Conservation (phyloP, 2,888 invertebrate species). For the Ichneumon xanthorius region DNA sequence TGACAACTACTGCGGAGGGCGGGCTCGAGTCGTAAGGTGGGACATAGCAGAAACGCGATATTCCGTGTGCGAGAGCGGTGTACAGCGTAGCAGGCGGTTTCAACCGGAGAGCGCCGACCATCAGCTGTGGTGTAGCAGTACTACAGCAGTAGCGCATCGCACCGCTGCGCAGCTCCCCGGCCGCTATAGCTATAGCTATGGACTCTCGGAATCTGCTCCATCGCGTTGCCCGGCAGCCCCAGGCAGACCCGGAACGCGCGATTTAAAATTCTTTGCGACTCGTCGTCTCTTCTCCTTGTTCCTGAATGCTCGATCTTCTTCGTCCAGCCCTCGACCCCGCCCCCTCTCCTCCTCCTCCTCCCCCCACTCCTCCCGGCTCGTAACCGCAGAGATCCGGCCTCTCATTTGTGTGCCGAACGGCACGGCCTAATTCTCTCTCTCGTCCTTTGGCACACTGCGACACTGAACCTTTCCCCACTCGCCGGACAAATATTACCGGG, state of each 20-base stretch:
- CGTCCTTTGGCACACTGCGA: constrained; percentile 1
- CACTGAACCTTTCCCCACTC: neutral
- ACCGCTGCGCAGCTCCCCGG: constrained; percentile 66
- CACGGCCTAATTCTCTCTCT: constrained; percentile 33
- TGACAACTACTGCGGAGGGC: neutral
- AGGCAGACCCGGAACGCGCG: constrained; percentile 57
- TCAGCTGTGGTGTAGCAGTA: constrained; percentile 45
- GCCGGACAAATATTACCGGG: neutral
- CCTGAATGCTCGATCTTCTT: constrained; percentile 27
- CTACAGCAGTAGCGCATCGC: constrained; percentile 65
- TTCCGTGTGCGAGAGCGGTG: constrained; percentile 16
- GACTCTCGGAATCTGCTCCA: constrained; percentile 48
- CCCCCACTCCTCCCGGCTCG: neutral
- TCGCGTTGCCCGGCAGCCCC: constrained; percentile 58
- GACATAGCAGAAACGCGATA: constrained; percentile 25
- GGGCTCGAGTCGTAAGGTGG: neutral
- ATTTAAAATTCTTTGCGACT: constrained; percentile 60
- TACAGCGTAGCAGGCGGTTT: constrained; percentile 24
- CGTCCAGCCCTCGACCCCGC: neutral
- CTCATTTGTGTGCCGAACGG: constrained; percentile 37
- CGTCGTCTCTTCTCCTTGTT: constrained; percentile 20
- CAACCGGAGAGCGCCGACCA: constrained; percentile 23
- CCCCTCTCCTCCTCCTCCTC: neutral
- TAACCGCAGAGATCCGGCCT: constrained; percentile 44
- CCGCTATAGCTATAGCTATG: constrained; percentile 50